These are phyloP conservation scores for Pelodytes ibericus DNA, from an alignment of 2,797 vertebrate species.

Conservation along the genomic window DNA sequence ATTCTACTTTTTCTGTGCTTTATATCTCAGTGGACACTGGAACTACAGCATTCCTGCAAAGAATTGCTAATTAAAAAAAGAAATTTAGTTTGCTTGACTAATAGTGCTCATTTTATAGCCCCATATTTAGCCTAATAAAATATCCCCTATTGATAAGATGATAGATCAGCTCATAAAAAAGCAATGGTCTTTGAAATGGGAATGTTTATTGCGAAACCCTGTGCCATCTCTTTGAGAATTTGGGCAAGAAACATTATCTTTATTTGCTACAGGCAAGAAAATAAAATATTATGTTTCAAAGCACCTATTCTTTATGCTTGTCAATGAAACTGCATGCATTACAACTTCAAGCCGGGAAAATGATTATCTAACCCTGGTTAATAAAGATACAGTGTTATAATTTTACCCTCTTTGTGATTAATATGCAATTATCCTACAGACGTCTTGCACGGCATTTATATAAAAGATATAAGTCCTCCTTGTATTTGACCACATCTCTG, in stretches of 20 bases:
- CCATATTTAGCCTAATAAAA: constrained; percentile 6
- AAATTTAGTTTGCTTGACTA: constrained; percentile 25
- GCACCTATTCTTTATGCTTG: background rate
- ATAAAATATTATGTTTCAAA: constrained; percentile 3
- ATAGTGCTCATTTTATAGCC: constrained; percentile 14
- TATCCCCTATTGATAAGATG: constrained; percentile 23
- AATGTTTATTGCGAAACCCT: background rate
- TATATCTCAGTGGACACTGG: background rate
- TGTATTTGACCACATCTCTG: constrained; percentile 30
- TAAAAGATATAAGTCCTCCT: constrained; percentile 17
- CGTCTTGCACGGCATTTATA: constrained; percentile 7
- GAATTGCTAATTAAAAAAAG: constrained; percentile 20
- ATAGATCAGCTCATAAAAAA: constrained; percentile 13
- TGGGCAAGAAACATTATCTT: constrained; percentile 1
- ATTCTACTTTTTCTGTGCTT: background rate
- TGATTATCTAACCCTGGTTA: constrained; percentile 4
- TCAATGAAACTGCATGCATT: background rate
- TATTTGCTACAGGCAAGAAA: constrained; percentile 5
- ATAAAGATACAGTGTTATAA: constrained; percentile 3
- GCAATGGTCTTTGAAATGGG: constrained; percentile 27
- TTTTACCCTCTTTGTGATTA: constrained; percentile 15
- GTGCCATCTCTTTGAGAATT: constrained; percentile 16
- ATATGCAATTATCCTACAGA: constrained; percentile 17
- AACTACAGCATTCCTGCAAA: background rate
- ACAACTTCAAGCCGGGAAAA: background rate